These are phyloP conservation scores for Geotrypetes seraphini DNA, from an alignment of 2,797 vertebrate genomes.

Conservation along the genomic window DNA sequence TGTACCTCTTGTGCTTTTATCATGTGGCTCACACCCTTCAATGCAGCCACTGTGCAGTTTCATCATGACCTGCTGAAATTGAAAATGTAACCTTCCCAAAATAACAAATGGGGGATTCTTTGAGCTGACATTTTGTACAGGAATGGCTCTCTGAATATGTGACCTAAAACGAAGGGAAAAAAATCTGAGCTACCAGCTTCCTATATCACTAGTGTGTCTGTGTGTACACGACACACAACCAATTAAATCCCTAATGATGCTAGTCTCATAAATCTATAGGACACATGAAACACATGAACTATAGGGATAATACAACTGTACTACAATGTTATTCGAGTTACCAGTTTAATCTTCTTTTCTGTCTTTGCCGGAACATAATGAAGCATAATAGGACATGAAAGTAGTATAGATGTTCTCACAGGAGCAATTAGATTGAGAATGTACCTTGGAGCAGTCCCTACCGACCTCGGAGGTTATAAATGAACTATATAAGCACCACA, in stretches of 20 bases:
- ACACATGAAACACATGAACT: conserved; percentile 1
- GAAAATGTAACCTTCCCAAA: conserved; percentile 33
- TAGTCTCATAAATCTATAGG: conserved; percentile 1
- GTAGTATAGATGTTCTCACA: too few relatives aligned
- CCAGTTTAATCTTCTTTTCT: too few relatives aligned
- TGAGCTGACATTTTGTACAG: conserved; percentile 19
- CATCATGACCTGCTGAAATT: conserved; percentile 27
- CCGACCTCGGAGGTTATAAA: too few relatives aligned
- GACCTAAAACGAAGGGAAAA: conserved; percentile 11
- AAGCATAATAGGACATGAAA: too few relatives aligned
- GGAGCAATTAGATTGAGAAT: too few relatives aligned
- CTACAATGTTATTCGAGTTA: too few relatives aligned
- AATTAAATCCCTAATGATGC: conserved; percentile 9
- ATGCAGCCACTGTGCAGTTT: conserved; percentile 1
- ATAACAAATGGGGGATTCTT: conserved; percentile 26
- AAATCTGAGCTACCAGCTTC: conserved; percentile 3
- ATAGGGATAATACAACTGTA: too few relatives aligned
- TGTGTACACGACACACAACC: too few relatives aligned
- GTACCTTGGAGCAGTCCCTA: too few relatives aligned
- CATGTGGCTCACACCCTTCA: conserved; percentile 12
- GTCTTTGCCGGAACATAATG: too few relatives aligned
- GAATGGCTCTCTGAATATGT: conserved; percentile 5
- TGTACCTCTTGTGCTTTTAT: conserved; percentile 11
- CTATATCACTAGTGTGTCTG: too few relatives aligned
- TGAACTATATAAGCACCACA: too few relatives aligned